Base-by-base conservation (phyloP, 1,140 invertebrate species). In the Calosoma granatense region DNA sequence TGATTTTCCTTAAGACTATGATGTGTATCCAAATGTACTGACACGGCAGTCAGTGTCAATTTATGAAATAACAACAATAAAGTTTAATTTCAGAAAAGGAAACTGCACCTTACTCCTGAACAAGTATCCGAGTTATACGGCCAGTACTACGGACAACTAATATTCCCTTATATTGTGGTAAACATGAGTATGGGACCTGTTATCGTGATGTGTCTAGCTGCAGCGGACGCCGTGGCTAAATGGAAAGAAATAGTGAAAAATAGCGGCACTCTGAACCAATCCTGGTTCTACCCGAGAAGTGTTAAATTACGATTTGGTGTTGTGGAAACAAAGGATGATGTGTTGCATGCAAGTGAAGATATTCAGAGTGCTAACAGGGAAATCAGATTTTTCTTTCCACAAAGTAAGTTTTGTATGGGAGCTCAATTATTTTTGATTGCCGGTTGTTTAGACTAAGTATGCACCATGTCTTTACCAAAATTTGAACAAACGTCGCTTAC, bases 311-410 rank as follows among this genome's bases (percentile, higher is more conserved):
- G 75, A 59, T 91, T 84, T 72, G 88, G 87, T 4, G 66, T 75
- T 2, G 70, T 70, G 17, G 54, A 61, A 9, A 75, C 76, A 23
- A 72, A 73, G 52, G 78, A 78, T 60, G 90, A 92, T 66, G 83
- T 78, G n/a, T 71, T 92, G 2, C 92, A 96, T 67, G 91, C 89
- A 4, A 94, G 90, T 62, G 84, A 85, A 62, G 79, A 81, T 60
- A 71, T 80, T 1, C 72, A 79, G 23, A 81, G 82, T 26, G 88
- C 92, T 0, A 74, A 86, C 26, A 78, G 80, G 39, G 94, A 97
- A 73, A 93, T 96, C 63, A 81, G 84, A 65, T 94, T 91, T 73
- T 92, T 95, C 67, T 94, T 92, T 70, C 88, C 90, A 1, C 77
- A 85, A 60, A 81, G 90, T 92, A 78, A 80, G 76, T 75, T 43